Percentiles rank a stretch among this genome's conserved stretches.
Evolutionary conservation across 2,113 vertebrate genomes (phyloP).

Genomic region (Callionymus lyra): DNA sequence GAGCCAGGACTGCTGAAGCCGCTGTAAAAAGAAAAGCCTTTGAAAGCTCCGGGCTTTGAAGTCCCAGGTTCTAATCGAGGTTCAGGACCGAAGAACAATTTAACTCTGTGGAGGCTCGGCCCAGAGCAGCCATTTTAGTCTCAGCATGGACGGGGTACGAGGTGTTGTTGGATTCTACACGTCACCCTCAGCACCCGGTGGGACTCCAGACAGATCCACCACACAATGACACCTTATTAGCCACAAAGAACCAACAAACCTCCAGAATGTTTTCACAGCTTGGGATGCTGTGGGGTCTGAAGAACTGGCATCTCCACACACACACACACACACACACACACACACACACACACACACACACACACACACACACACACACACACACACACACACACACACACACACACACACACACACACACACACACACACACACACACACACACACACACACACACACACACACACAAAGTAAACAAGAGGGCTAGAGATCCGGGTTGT

Average conservation of each 20-base stretch:
- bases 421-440: conserved; percentile 26
- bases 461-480: too few species aligned
- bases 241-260: conserved; percentile 82
- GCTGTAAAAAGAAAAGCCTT: conserved; percentile 74
- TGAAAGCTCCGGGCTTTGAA: conserved; percentile 72
- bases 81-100: conserved; percentile 49
- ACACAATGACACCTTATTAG: conserved; percentile 81
- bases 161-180: conserved; percentile 6
- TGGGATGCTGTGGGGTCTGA: conserved; percentile 63
- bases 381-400: too few species aligned
- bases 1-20: conserved; percentile 69
- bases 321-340: conserved; percentile 11
- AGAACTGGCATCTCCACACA: conserved; percentile 50
- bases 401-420: conserved; percentile 32
- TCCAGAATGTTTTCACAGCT: conserved; percentile 90
- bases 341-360: conserved; percentile 7
- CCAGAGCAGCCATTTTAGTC: conserved; percentile 5
- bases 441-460: conserved; percentile 14
- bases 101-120: conserved; percentile 13
- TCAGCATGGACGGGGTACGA: too few species aligned
- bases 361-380: conserved; percentile 17
- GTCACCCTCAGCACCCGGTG: conserved; percentile 31
- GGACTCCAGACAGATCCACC: conserved; percentile 42
- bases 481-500: too few species aligned
- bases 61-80: conserved; percentile 66